These are phyloP conservation scores for Diploscapter pachys DNA, from an alignment of 1,140 invertebrate genomes.

Conservation along the genomic window DNA sequence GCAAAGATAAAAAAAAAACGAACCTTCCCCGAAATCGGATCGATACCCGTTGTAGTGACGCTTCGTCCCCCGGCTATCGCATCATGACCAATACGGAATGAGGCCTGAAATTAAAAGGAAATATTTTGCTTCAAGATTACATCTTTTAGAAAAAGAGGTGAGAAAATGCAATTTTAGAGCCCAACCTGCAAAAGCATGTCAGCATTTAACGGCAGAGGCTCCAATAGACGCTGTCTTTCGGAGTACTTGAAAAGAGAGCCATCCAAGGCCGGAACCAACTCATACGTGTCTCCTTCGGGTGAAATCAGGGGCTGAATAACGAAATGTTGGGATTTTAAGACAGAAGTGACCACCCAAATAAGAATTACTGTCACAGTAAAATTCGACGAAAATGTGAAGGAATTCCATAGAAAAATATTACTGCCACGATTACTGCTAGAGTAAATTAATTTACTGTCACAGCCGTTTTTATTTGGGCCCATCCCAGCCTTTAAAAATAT, in stretches of 20 bases:
- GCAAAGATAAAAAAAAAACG: background rate
- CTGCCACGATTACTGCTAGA: no score
- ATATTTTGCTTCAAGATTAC: background rate
- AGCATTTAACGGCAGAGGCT: slow-evolving; percentile 30
- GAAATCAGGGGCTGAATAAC: slow-evolving; percentile 6
- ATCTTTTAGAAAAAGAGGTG: background rate
- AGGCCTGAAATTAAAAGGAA: slow-evolving; percentile 13
- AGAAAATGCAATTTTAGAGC: background rate
- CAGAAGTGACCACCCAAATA: background rate
- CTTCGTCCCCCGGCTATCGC: slow-evolving; percentile 32
- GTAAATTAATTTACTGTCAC: no score
- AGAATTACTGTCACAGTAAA: no score
- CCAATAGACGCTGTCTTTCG: slow-evolving; percentile 17
- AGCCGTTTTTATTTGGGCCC: no score
- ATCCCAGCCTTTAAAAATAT: no score
- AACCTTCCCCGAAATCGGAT: slow-evolving; percentile 28
- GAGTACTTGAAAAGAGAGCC: slow-evolving; percentile 39
- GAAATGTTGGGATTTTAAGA: background rate
- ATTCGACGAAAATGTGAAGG: no score
- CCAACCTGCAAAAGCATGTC: slow-evolving; percentile 28
- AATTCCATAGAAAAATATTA: no score
- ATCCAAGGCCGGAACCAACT: slow-evolving; percentile 30
- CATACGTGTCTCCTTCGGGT: slow-evolving; percentile 23
- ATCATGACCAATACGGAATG: slow-evolving; percentile 28
- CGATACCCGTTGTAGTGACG: slow-evolving; percentile 30